Base-by-base conservation (phyloP, 2,888 invertebrate genomes). In the Orthosia incerta region DNA sequence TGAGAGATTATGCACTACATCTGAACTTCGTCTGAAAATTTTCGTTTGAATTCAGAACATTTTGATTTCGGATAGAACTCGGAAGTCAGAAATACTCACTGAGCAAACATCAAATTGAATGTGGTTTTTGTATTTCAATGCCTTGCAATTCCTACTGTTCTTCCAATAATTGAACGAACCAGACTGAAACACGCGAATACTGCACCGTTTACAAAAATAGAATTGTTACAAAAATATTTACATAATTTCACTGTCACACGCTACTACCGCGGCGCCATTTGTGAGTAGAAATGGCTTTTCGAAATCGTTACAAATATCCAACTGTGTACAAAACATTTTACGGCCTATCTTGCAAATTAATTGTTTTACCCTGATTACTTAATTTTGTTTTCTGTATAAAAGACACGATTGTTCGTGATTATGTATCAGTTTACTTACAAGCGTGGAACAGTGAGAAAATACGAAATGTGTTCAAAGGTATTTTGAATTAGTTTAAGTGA, bases 381-480 rank as follows among this genome's bases (percentile, higher is more conserved):
- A 83, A 76, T 74, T 78, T 79, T 82, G 64, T 76, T 60, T 65
- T 67, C 16, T 69, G 31, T 81, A 81, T 83, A 81, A 79, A 83
- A 80, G 80, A 67, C 83, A 69, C 51, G 55, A 60, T 63, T 69
- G 20, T 63, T 69, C 59, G 64, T 74, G 48, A 55, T 69, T 63
- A 23, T 53, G 59, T 74, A 80, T 74, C 80, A 80, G 80, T 80
- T 79, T 63, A 46, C 55, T 50, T 55, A 50, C 55, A 64, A 69
- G 11, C 39, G 67, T 65, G 46, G 31, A 61, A 61, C 61, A 69
- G 74, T 72, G 63, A 65, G 3, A 72, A 59, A 76, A 66, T 71
- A 64, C 57, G 53, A 66, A 66, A 82, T 82, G 82, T 71, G 55
- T 4, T 63, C 70, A 45, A 82, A 82, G 82, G 82, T 82, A 81